phyloP scores from a whole-genome alignment of 2,113 vertebrate genomes.

The Indri indri region DNA sequence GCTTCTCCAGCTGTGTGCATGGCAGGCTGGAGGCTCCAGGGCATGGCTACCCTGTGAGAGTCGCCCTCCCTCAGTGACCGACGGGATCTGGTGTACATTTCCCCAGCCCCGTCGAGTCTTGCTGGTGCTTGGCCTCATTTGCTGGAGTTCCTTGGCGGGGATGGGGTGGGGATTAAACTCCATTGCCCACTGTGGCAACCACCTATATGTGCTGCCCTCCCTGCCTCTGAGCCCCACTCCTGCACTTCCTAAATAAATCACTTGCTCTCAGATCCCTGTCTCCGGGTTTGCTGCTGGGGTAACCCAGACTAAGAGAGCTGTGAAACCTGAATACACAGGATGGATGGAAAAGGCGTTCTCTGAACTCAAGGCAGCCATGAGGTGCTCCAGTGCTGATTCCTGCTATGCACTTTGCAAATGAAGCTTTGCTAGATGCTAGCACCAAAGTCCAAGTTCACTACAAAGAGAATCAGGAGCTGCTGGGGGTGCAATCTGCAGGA shows the following conservation, averaged over 20 bases:
- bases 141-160: not conserved
- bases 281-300: not conserved
- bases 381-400: rapidly evolving
- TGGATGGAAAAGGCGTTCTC: not conserved
- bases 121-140: not conserved
- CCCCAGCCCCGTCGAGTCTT: not conserved
- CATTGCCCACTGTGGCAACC: not conserved
- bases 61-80: not conserved
- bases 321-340: not conserved
- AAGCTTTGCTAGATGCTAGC: not conserved
- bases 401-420: rapidly evolving
- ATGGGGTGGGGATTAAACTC: not conserved
- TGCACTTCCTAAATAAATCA: not conserved
- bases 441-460: not conserved
- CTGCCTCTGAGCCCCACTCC: not conserved
- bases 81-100: rapidly evolving
- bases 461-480: not conserved
- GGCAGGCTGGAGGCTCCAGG: not conserved
- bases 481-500: rapidly evolving
- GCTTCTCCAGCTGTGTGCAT: not conserved
- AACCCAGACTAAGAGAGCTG: not conserved
- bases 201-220: not conserved
- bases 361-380: rapidly evolving
- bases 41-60: not conserved
- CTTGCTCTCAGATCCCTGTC: not conserved